These are phyloP conservation scores for Rostratula benghalensis DNA, from an alignment of 2,113 vertebrate species.

Conservation along the genomic window DNA sequence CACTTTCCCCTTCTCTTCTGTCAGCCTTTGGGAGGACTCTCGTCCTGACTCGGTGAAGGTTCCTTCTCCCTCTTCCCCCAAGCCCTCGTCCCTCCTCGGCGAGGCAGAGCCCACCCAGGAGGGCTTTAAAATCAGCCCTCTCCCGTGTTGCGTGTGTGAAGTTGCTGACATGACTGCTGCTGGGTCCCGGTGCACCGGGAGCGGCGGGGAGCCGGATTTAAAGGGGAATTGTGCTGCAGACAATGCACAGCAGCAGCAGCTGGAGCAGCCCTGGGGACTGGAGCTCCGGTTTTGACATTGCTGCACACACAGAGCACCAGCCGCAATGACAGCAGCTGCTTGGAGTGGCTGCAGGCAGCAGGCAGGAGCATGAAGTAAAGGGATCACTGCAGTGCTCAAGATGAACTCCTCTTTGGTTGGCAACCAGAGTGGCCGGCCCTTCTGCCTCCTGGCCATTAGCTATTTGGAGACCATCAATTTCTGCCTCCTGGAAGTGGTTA, in stretches of 20 bases:
- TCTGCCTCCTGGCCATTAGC: conserved; percentile 91
- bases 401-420: conserved; percentile 92
- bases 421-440: conserved; percentile 85
- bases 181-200: conserved; percentile 51
- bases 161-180: conserved; percentile 63
- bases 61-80: conserved; percentile 59
- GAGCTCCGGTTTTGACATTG: conserved; percentile 66
- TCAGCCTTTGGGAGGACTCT: conserved; percentile 75
- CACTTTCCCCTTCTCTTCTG: conserved; percentile 76
- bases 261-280: conserved; percentile 56
- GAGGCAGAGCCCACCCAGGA: conserved; percentile 50
- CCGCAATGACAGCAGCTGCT: conserved; percentile 76
- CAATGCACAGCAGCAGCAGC: conserved; percentile 72
- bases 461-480: conserved; percentile 87
- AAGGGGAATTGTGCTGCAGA: conserved; percentile 69
- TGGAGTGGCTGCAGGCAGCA: conserved; percentile 73
- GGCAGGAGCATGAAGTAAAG: conserved; percentile 71
- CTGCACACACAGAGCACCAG: conserved; percentile 58
- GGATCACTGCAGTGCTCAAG: conserved; percentile 77
- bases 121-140: conserved; percentile 10
- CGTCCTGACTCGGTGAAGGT: conserved; percentile 69
- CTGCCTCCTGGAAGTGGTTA: conserved; percentile 91
- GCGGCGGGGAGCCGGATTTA: conserved; percentile 52
- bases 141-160: not conserved
- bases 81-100: not conserved